Conservation (phyloP, 2,113 vertebrate species). For the Prietella phreatophila region DNA sequence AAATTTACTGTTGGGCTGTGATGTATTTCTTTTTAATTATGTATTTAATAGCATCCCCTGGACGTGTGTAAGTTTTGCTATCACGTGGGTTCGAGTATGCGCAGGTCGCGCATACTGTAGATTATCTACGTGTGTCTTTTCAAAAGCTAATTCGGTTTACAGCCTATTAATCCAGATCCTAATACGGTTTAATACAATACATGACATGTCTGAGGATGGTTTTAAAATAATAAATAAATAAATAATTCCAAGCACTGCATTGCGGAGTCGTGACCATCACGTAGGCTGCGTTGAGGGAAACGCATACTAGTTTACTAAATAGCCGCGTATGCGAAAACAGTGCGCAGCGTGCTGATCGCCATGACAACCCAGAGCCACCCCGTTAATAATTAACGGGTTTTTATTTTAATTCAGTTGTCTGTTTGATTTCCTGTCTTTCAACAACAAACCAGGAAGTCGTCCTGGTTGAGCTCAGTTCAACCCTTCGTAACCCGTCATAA, state of each 20-base stretch:
- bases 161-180: background rate
- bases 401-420: no score
- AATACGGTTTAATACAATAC: background rate
- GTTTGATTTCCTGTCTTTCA: background rate
- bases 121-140: background rate
- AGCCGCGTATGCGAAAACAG: background rate
- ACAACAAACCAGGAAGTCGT: conserved; percentile 37
- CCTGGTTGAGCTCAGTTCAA: background rate
- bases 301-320: background rate
- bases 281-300: background rate
- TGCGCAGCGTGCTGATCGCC: background rate
- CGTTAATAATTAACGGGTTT: background rate
- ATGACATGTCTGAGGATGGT: background rate
- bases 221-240: no score
- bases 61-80: background rate
- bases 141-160: background rate
- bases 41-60: background rate
- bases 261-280: conserved; percentile 1
- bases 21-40: background rate
- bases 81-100: background rate
- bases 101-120: background rate
- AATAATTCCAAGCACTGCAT: background rate
- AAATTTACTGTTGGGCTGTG: background rate
- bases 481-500: background rate
- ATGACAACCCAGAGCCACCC: background rate